Evolutionary conservation across 2,113 vertebrate species (phyloP), one percentile per base, ranked within the genome.

Genomic region (Varanus komodoensis): DNA sequence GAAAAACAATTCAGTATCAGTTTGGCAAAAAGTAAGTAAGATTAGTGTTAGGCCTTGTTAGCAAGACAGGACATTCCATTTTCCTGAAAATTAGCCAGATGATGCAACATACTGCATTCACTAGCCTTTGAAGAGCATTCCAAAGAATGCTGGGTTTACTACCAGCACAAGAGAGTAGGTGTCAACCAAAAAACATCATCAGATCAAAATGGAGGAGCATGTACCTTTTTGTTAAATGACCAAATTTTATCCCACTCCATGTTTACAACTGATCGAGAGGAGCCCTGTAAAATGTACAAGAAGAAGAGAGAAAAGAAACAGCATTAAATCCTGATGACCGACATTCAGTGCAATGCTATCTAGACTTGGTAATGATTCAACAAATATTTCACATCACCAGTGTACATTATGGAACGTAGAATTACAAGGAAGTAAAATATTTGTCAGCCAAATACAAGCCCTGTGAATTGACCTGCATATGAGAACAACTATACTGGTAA

Each of bases 211-310:
- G 50, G 75, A 50, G 52, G 92, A 86, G 64, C 4, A 92, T 27
- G 32, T 97, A 99, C 99, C 99, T 99, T 99, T 96, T 99, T 99
- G 95, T 99, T 99, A 94, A 99, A 99, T 4, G 99, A 96, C 99
- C 99, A 99, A 96, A 99, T 99, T 97, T 99, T 99, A 97, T 99
- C 99, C 99, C 99, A 99, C 93, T 99, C 99, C 99, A 99, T 99
- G 96, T 99, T 99, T 89, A 99, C 99, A 0, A 99, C 98, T 71
- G 99, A 99, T 85, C 98, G 97, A 44, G 99, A 99, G 8, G 99
- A 99, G 82, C 99, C 99, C 99, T 99, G 89, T 29, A 95, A 93
- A 90, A 9, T 4, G 89, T 88, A 52, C 54, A 85, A 29, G 85
- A 91, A 38, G 57, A 87, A 34, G 34, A 57, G 86, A 34, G 78